phyloP scores from a whole-genome alignment of 2,797 vertebrate species.

The Crypturellus tataupa region DNA sequence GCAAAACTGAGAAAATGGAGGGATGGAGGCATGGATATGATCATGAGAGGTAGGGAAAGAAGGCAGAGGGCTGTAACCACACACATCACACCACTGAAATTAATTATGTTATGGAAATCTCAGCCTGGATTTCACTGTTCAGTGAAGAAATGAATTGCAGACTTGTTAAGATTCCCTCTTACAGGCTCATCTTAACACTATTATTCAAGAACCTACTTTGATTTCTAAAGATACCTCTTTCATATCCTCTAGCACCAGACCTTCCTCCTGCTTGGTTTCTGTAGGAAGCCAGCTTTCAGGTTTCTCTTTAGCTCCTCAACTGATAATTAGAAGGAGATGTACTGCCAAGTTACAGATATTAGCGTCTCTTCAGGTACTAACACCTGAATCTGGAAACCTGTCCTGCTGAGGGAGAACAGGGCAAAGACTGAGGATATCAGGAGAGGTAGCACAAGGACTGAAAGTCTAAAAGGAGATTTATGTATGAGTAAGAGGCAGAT shows the following conservation, averaged over 20 bases:
- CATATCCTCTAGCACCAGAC: neutral
- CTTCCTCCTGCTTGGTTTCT: neutral
- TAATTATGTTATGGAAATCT: neutral
- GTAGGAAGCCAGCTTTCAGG: neutral
- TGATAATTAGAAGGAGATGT: neutral
- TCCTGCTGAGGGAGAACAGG: neutral
- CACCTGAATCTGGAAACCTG: neutral
- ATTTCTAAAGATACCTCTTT: neutral
- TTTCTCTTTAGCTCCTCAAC: neutral
- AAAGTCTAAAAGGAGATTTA: neutral
- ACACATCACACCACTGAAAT: neutral
- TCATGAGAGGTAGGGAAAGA: slow-evolving; percentile 11
- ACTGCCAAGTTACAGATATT: neutral
- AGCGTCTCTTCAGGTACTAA: neutral
- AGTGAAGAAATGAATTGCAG: neutral
- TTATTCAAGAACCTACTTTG: neutral
- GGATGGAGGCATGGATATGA: neutral
- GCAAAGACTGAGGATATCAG: neutral
- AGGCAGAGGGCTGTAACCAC: slow-evolving; percentile 34
- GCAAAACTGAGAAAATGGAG: neutral
- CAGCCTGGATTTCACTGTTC: neutral
- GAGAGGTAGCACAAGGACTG: neutral
- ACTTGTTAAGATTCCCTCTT: neutral
- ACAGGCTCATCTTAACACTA: neutral
- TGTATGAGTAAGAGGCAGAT: neutral